Evolutionary conservation across 1,140 invertebrate genomes (phyloP).

Genomic region (Helicoverpa zea): DNA sequence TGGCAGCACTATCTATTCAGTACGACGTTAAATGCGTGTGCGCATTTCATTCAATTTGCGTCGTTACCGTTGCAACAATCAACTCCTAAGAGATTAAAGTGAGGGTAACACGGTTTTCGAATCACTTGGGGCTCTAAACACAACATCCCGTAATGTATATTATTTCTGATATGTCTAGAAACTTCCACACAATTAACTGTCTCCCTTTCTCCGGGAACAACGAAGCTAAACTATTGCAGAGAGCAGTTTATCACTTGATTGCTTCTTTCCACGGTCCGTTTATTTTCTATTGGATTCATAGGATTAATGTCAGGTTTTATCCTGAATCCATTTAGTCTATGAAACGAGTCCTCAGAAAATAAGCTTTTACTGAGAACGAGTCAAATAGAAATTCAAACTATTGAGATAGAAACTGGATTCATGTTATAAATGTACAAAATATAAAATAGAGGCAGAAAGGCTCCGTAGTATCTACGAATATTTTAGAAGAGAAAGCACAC

Average conservation of each 20-base stretch:
- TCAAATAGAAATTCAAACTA: too few relatives aligned
- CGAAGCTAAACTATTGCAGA: neutral
- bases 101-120: constrained; percentile 46
- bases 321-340: neutral
- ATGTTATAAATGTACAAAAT: too few relatives aligned
- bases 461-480: too few relatives aligned
- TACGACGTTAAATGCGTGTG: constrained; percentile 24
- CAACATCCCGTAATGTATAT: constrained; percentile 17
- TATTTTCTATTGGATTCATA: neutral
- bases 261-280: neutral
- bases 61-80: constrained; percentile 50
- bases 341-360: too few relatives aligned
- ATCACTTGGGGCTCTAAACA: constrained; percentile 21
- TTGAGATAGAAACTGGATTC: too few relatives aligned
- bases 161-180: constrained; percentile 13
- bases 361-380: too few relatives aligned
- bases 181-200: neutral
- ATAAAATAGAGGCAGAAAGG: too few relatives aligned
- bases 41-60: constrained; percentile 51
- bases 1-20: constrained; percentile 4
- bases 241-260: neutral
- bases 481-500: too few relatives aligned
- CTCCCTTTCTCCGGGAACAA: constrained; percentile 8
- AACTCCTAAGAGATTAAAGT: constrained; percentile 48
- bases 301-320: neutral